Base-by-base conservation (phyloP, 1,140 invertebrate species). In the Ectropis grisescens region DNA sequence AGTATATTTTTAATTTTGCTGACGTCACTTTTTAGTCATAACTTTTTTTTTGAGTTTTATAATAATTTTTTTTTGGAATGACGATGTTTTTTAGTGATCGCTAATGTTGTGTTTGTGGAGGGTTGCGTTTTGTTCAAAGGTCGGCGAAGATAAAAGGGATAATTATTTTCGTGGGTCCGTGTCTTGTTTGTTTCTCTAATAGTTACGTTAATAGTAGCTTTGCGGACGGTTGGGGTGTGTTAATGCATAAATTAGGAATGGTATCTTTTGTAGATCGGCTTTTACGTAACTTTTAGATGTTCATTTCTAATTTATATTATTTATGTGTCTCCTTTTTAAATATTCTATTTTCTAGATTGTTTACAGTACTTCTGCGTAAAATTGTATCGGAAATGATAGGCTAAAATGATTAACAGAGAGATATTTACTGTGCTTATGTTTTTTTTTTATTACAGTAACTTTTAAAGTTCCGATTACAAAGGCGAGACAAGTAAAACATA, bases 101-200 rank as follows among this genome's bases (percentile, higher is more conserved):
- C 66, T 70, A 68, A 71, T 68, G 65, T 60, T 46, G 65, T 62
- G 62, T 68, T 71, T 67, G 8, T 19, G 16, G 8, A 4, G 16
- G 8, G 16, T 3, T 19, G 16, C n/a, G 60, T 57, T 26, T 26
- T 26, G 24, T 10, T 10, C 54, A 51, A 68, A 62, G 54, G 55
- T 56, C 67, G 66, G 69, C 51, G 37, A 23, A 61, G 70, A 72
- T 76, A 61, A 72, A 76, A 68, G 68, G 60, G 72, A 75, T 78
- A 80, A 80, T 78, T 80, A 75, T 76, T 80, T 78, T 78, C 64
- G 70, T 50, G 44, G 53, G 47, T 66, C 60, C 62, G 65, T 68
- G 65, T 53, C 66, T 74, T 80, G 72, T 78, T 80, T 80, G 75
- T 80, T 80, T 76, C 58, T 78, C 58, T 80, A 80, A 80, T 78